Base-by-base conservation (phyloP, 2,888 invertebrate species). In the Drosophila kuntzei region DNA sequence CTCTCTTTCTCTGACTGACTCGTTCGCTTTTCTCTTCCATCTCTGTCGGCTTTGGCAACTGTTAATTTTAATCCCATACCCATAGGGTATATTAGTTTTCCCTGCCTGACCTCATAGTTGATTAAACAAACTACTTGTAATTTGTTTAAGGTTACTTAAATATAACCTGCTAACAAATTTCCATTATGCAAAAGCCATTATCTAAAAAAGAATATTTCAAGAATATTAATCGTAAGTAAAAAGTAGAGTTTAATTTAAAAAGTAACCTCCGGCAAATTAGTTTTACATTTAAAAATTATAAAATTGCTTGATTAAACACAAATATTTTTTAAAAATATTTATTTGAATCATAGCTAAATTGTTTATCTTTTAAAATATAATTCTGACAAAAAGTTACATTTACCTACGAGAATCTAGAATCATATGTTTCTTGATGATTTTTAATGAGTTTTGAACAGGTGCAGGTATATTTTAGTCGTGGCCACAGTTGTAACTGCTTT, bases 11-110 rank as follows among this genome's bases (percentile, higher is more conserved):
- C n/a, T n/a, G 34, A 7, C 32, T 32, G 32, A 50, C 22, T 25
- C 46, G 16, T 46, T 46, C 16, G 12, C 12, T 49, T 32, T 32
- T 32, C 9, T 53, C 39, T 46, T 16, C 8, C 36, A 11, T 20
- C 11, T 53, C 61, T 44, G 57, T 57, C 49, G 47, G 22, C 34
- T 61, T 61, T 51, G 34, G 36, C 8, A 22, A 20, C 29, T 37
- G 34, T 39, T 59, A 39, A 29, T 59, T 63, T 71, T 37, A 37
- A 53, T 47, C 37, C 59, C 20, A 20, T n/a, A 47, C 43, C 43
- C 50, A 39, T n/a, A 12, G 47, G 51, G 49, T 63, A 62, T 51
- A 69, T 29, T 46, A 43, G 49, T 25, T 53, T 39, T 29, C 18
- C 6, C n/a, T 16, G n/a, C 18, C 25, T 36, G 16, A 34, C 39